Evolutionary conservation across 2,797 vertebrate species (phyloP), one percentile per base, ranked within the genome.

Genomic region (Calcarius lapponicus): DNA sequence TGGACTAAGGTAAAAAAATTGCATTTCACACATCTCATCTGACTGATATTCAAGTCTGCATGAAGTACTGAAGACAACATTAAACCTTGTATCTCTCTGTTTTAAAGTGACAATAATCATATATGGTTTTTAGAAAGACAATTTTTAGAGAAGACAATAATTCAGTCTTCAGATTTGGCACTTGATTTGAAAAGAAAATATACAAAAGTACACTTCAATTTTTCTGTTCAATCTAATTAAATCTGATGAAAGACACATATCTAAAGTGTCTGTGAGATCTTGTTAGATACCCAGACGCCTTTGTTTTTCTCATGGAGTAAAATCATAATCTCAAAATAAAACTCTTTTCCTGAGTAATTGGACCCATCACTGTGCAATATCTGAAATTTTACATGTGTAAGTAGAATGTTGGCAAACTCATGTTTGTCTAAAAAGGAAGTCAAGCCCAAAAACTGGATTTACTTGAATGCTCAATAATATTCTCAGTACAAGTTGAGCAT

Each of bases 241-340:
- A 65, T 43, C 19, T 65, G 29, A 64, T 4, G 4, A 74, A 86
- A 64, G 32, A 51, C 34, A 34, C 1, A 15, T 36, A 45, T 38
- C 18, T 73, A 70, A 72, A 69, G 5, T 36, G 10, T 66, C 38
- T 66, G 7, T 70, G 34, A 62, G 21, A 25, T 45, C 32, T 51
- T 73, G 32, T 43, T 24, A 62, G 43, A 50, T 61, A 54, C 10
- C 5, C 54, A 86, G 8, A 1, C 1, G 0, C 2, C 7, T 22
- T 25, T 61, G 28, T 43, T 31, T 56, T 26, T 9, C 24, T 70
- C 5, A 2, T 14, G 2, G 1, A 26, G 0, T 57, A 72, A 61
- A 94, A 80, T 53, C 5, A 9, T 51, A 56, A 67, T 50, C 10
- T 65, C 28, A 66, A 66, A 73, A 43, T 34, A 31, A 5, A 14